A percentile compares a stretch with the other conserved stretches of the same genome.
Conservation (phyloP, 2,888 invertebrate species). For the Dryococelus australis region DNA sequence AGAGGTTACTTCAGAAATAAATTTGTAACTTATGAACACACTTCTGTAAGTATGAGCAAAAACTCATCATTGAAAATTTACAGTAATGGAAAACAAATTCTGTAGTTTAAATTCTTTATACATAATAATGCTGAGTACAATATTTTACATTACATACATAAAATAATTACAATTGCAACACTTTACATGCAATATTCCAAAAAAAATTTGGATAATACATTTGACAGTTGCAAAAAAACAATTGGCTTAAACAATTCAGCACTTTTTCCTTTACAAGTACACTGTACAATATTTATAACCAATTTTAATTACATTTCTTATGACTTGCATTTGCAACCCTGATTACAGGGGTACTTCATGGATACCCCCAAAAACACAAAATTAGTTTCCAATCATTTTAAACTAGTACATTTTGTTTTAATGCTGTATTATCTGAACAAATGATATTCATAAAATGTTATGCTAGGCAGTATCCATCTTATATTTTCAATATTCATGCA, state of each 20-base stretch:
- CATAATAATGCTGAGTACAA: neutral
- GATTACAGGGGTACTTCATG: neutral
- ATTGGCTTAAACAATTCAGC: neutral
- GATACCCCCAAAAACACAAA: neutral
- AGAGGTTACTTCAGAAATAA: too few relatives aligned
- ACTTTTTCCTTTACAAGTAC: neutral
- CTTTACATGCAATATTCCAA: neutral
- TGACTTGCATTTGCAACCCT: neutral
- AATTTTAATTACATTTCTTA: neutral
- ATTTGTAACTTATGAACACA: too few relatives aligned
- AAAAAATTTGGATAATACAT: neutral
- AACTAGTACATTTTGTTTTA: too few relatives aligned
- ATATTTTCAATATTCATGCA: too few relatives aligned
- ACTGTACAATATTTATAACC: neutral
- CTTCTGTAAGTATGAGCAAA: too few relatives aligned
- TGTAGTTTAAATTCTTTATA: neutral
- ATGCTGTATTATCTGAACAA: too few relatives aligned
- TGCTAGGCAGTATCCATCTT: too few relatives aligned
- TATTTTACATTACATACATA: neutral
- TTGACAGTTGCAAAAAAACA: neutral
- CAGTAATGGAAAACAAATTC: neutral
- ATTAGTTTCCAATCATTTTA: neutral
- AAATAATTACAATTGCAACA: conserved; percentile 6
- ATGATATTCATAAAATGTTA: too few relatives aligned
- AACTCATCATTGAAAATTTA: too few relatives aligned